phyloP scores from a whole-genome alignment of 37 sponge, comb jelly and placozoan genomes.

The Beroe forskalii region DNA sequence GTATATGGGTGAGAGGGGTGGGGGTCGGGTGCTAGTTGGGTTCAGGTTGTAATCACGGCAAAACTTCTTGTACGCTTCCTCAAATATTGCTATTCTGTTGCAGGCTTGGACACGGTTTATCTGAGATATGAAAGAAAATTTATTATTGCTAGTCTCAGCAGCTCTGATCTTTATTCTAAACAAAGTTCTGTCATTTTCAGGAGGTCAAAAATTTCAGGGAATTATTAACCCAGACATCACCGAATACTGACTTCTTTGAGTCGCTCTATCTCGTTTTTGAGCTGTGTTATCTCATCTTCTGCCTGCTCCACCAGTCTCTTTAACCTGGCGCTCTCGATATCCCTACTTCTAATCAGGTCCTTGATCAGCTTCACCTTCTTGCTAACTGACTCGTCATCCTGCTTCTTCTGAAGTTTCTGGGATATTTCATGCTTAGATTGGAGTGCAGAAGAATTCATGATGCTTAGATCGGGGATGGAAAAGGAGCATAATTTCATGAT shows the following conservation, averaged over 20 bases:
- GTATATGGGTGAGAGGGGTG: slow-evolving; percentile 2
- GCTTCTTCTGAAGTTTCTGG: not conserved
- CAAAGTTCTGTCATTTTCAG: no score
- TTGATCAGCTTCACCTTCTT: slow-evolving; percentile 51
- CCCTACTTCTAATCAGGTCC: slow-evolving; percentile 7
- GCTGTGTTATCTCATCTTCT: not conserved
- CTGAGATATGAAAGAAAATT: no score
- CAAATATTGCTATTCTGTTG: slow-evolving; percentile 45
- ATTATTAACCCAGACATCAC: no score
- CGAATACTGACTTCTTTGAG: slow-evolving; percentile 8
- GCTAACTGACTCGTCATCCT: slow-evolving; percentile 18
- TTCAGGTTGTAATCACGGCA: slow-evolving; percentile 14
- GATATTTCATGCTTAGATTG: not conserved
- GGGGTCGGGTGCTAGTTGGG: not conserved
- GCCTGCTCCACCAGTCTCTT: slow-evolving; percentile 8
- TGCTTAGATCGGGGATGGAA: no score
- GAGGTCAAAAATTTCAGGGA: no score
- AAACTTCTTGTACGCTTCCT: slow-evolving; percentile 46
- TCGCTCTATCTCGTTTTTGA: slow-evolving; percentile 10
- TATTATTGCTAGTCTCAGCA: no score
- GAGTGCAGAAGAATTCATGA: no score
- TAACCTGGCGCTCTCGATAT: slow-evolving; percentile 46
- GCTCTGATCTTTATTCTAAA: no score
- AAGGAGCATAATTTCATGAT: no score
- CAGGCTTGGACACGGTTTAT: slow-evolving; percentile 56